phyloP scores from a whole-genome alignment of 2,797 vertebrate genomes.

The Tapera naevia region DNA sequence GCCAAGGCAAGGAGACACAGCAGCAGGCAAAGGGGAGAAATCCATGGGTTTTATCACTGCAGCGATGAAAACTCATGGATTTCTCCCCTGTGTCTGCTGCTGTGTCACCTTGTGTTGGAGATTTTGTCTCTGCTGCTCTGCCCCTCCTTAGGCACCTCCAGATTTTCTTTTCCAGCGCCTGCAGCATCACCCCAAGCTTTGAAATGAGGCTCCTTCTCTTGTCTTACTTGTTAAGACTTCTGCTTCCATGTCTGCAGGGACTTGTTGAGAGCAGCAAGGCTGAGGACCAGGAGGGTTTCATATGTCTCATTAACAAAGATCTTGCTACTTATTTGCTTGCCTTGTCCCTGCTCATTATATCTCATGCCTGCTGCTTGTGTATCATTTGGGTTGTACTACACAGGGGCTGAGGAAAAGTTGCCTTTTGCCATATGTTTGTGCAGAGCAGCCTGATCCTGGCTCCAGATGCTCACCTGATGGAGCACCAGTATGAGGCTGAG shows the following conservation, averaged over 20 bases:
- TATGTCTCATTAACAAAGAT: neutral
- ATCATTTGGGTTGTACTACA: fast-evolving
- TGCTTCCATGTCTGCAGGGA: neutral
- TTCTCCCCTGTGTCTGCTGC: neutral
- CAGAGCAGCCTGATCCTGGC: neutral
- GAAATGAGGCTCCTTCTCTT: neutral
- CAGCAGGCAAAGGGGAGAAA: neutral
- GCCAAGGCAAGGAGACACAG: neutral
- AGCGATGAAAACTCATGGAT: neutral
- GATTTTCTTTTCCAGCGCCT: neutral
- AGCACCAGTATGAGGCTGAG: neutral
- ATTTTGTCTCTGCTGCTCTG: neutral
- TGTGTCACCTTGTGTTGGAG: neutral
- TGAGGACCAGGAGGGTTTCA: neutral
- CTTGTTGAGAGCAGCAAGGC: neutral
- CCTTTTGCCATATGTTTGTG: neutral
- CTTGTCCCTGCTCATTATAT: neutral
- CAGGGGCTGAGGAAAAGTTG: neutral
- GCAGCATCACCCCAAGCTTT: neutral
- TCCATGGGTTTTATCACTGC: neutral
- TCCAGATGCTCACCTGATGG: fast-evolving
- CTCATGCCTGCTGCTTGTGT: neutral
- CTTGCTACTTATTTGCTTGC: neutral
- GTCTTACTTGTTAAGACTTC: neutral
- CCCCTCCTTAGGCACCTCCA: neutral